These are phyloP conservation scores for Parauchenoglanis ngamensis DNA, from an alignment of 2,797 vertebrate genomes.

Conservation along the genomic window DNA sequence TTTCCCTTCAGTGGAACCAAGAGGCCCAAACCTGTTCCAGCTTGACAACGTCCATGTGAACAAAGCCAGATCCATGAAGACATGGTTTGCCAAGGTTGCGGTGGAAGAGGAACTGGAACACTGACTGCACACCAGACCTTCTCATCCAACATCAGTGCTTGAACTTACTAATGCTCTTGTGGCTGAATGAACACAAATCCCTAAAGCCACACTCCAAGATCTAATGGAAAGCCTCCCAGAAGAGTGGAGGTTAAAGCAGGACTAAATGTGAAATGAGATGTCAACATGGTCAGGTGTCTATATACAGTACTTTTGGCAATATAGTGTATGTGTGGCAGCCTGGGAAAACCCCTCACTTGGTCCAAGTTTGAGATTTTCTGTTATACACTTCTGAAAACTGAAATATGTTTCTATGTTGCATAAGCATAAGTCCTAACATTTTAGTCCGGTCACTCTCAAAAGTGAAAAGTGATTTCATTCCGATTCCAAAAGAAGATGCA, in stretches of 20 bases:
- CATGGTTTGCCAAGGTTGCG: no score
- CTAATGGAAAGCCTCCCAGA: not conserved
- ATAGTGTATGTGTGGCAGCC: not conserved
- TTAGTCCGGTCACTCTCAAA: no score
- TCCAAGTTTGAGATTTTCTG: not conserved
- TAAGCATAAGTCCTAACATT: not conserved
- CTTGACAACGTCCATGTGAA: not conserved
- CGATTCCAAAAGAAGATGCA: not conserved
- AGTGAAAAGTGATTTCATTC: not conserved
- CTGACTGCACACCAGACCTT: not conserved
- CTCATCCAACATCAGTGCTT: not conserved
- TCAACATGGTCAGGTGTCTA: not conserved
- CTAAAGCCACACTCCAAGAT: not conserved
- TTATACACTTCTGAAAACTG: not conserved
- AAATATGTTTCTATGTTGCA: not conserved
- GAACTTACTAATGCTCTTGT: not conserved
- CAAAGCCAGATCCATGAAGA: not conserved
- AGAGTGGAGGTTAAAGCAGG: not conserved
- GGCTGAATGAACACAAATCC: not conserved
- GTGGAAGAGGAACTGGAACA: not conserved
- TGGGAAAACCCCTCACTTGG: not conserved
- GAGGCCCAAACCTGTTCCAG: not conserved
- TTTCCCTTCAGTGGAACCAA: not conserved
- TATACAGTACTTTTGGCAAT: not conserved
- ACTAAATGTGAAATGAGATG: not conserved